A percentile compares a stretch with the other conserved stretches of the same genome.
phyloP scores from a whole-genome alignment of 2,888 invertebrate genomes.

The Fragum whitleyi region DNA sequence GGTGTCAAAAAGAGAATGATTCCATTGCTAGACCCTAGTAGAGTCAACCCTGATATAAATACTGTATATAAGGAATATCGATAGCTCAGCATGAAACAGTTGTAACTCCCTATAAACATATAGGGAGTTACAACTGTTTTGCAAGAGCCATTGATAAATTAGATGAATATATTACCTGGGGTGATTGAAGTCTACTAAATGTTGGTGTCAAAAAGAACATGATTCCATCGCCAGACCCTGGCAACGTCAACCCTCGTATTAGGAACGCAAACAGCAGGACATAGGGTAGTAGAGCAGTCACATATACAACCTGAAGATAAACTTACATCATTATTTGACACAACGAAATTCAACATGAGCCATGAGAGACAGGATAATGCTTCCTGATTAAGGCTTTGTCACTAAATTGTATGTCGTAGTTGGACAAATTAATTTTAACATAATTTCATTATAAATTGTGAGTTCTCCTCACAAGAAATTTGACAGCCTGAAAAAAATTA shows the following conservation, averaged over 20 bases:
- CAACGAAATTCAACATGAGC: not conserved
- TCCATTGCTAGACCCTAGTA: conserved; percentile 74
- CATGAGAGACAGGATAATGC: too few species aligned
- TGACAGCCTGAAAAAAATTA: too few species aligned
- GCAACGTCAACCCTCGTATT: conserved; percentile 73
- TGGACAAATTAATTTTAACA: too few species aligned
- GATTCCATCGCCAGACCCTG: conserved; percentile 75
- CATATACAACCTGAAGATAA: conserved; percentile 76
- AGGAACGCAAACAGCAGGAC: conserved; percentile 75
- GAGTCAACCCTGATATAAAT: conserved; percentile 73
- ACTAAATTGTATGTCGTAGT: too few species aligned
- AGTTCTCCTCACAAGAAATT: too few species aligned
- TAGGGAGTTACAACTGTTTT: too few species aligned
- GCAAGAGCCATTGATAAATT: too few species aligned
- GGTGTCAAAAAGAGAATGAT: conserved; percentile 76
- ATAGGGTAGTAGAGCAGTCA: conserved; percentile 75
- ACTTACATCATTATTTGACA: not conserved
- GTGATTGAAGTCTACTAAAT: conserved; percentile 65
- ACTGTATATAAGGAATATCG: too few species aligned
- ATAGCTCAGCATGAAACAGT: too few species aligned
- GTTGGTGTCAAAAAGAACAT: conserved; percentile 74
- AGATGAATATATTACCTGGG: conserved; percentile 59
- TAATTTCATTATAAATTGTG: too few species aligned
- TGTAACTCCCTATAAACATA: too few species aligned
- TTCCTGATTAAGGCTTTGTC: too few species aligned